Base-by-base conservation (phyloP, 2,888 invertebrate species). In the Chironomus tentans region DNA sequence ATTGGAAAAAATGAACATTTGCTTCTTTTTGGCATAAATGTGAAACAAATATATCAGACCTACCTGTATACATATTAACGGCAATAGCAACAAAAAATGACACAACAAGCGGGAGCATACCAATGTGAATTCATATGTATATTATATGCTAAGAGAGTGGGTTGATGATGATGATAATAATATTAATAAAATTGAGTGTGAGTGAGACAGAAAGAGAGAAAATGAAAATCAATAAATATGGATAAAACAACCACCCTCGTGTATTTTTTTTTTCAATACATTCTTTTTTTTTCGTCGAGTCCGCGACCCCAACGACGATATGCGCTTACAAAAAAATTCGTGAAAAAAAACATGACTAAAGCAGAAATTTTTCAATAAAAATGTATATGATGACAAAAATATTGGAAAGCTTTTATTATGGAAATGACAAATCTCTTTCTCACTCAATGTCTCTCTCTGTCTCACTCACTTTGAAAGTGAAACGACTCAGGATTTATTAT, bases 151-250 rank as follows among this genome's bases (percentile, higher is more conserved):
- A 38, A 38, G 10, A 38, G 38, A 38, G 38, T 38, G 38, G 38
- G 38, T 38, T 38, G 38, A 38, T 38, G 38, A 38, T 38, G 38
- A 38, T 38, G 10, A 38, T 15, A 18, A 50, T n/a, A 50, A 15
- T 13, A n/a, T 50, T 15, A 50, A 56, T 50, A 50, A 18, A 18
- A 56, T 56, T 56, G 56, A 56, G 56, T 56, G 18, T 56, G 56
- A 56, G 56, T 50, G 50, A 50, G 21, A 38, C 38, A 15, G 18
- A 46, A 65, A 65, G 47, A 18, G n/a, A 72, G 65, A 47, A 68
- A 74, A 62, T 38, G 10, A 74, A 68, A 74, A 74, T 74, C 74
- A 62, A 74, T 74, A 62, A 71, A 62, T 74, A 74, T 74, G 74
- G 74, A 74, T 74, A 74, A 68, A 74, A 74, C 74, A 74, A 74